Base-by-base conservation (phyloP, 2,888 invertebrate species). In the Bellardia pandia region DNA sequence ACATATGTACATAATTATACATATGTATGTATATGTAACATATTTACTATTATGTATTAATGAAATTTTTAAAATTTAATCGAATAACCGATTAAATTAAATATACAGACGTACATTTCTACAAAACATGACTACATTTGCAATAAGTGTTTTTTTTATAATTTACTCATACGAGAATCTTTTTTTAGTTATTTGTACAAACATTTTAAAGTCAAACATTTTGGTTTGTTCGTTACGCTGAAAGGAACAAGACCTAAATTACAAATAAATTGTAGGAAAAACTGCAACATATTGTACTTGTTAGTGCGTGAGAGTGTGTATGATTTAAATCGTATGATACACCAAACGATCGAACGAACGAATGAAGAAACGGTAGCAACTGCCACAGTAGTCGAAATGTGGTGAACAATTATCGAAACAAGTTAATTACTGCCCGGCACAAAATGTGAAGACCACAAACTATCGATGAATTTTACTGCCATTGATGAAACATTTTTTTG, bases 321-420 rank as follows among this genome's bases (percentile, higher is more conserved):
- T 45, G 23, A 51, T 40, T 6, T n/a, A n/a, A 64, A 13, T 64
- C 5, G 51, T 71, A 69, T 16, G 62, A 23, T 23, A 7, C 64
- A 9, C 45, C 64, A 64, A 58, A 14, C 30, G 60, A 56, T 5
- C 11, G 30, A 45, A 5, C 11, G 30, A 56, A 40, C 16, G 56
- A 23, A 75, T 42, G 2, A 76, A 42, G 23, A 76, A 79, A 74
- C 85, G 42, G 85, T 85, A 85, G 85, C 78, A 68, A 85, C 85
- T 79, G 74, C 85, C 60, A 68, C 85, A 89, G 91, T 79, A 79
- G 85, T 79, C 74, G 60, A 79, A 60, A 79, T 75, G 78, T 85
- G 85, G 90, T 90, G 88, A 90, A 90, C 91, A 91, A 91, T 91
- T 91, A 91, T 91, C 90, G 90, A 90, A 91, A 91, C 91, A 91